These are phyloP conservation scores for Tylochromis polylepis DNA, from an alignment of 2,113 vertebrate genomes.

Conservation along the genomic window DNA sequence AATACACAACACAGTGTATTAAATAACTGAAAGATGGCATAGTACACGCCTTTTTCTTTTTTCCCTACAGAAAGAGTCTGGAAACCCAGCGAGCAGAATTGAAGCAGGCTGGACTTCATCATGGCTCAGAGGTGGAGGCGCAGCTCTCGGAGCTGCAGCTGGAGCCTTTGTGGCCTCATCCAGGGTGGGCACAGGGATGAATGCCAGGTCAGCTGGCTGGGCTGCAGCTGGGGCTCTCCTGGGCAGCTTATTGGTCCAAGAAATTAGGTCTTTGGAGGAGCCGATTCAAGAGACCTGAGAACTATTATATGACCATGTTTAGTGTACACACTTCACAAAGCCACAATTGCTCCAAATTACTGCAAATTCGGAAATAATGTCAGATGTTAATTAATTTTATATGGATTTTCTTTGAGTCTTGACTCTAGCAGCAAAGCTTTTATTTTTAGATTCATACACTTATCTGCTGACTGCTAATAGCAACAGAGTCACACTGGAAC, in stretches of 20 bases:
- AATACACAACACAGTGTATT: neutral
- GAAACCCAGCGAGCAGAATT: neutral
- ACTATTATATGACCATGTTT: neutral
- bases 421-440: too few species aligned
- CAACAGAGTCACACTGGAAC: neutral
- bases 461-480: neutral
- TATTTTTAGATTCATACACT: neutral
- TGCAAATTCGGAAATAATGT: fast-evolving
- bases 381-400: neutral
- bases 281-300: neutral
- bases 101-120: neutral
- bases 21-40: neutral
- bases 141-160: constrained; percentile 12
- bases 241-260: constrained; percentile 3
- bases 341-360: neutral
- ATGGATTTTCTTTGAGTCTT: too few species aligned
- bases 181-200: neutral
- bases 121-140: neutral
- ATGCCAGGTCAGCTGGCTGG: constrained; percentile 1
- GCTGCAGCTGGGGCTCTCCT: constrained; percentile 28
- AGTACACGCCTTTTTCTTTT: neutral
- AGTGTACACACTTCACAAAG: too few species aligned
- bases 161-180: neutral
- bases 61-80: neutral
- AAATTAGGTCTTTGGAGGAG: neutral